Percentiles rank a stretch among this genome's conserved stretches.
phyloP scores from a whole-genome alignment of 1,140 invertebrate genomes.

The Varroa destructor region DNA sequence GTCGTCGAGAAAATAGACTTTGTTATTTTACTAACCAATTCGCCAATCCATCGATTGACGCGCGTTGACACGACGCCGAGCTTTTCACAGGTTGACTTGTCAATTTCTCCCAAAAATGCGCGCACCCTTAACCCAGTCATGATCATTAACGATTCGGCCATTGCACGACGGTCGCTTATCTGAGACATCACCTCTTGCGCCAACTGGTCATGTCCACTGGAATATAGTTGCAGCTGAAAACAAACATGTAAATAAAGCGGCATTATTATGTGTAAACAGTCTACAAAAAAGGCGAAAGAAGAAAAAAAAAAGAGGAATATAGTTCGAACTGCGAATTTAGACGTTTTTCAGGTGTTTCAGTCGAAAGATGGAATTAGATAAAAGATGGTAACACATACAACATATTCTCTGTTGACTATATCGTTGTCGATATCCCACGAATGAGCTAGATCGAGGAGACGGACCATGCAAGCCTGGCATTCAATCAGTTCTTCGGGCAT shows the following conservation, averaged over 20 bases:
- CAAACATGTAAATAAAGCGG: not conserved
- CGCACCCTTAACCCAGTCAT: slow-evolving; percentile 5
- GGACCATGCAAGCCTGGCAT: slow-evolving; percentile 1
- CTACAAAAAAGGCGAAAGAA: not conserved
- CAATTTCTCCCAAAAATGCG: not conserved
- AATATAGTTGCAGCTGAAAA: slow-evolving; percentile 19
- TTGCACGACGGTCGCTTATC: slow-evolving; percentile 2
- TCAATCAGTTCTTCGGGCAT: slow-evolving; percentile 1
- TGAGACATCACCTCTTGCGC: slow-evolving; percentile 21
- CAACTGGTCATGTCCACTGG: slow-evolving; percentile 21
- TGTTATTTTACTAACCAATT: not conserved
- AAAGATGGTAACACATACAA: not conserved
- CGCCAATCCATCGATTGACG: slow-evolving; percentile 21
- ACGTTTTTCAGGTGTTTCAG: not conserved
- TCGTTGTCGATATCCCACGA: slow-evolving; percentile 15
- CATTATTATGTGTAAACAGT: not conserved
- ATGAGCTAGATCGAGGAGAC: slow-evolving; percentile 11
- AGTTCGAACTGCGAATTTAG: not conserved
- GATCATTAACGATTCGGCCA: not conserved
- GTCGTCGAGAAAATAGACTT: too few relatives aligned
- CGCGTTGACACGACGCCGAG: not conserved
- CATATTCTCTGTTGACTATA: slow-evolving; percentile 16
- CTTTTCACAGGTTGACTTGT: slow-evolving; percentile 17
- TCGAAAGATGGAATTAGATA: not conserved
- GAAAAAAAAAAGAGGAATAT: not conserved